Conservation (phyloP, 2,113 vertebrate genomes). For the Stomatorhinus ivindoensis region DNA sequence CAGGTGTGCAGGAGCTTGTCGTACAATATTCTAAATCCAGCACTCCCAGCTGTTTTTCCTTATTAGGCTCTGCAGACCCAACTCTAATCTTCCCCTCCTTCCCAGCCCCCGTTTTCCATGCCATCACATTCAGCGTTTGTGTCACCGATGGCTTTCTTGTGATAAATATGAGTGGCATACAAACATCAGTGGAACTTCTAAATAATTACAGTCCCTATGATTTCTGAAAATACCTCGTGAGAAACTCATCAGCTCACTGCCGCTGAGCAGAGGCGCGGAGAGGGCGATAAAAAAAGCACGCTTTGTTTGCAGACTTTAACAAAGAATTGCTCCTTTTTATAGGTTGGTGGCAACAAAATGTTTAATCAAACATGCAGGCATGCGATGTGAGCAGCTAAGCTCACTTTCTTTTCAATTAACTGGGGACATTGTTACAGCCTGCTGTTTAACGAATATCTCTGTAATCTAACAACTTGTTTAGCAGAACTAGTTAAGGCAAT, state of each 20-base stretch:
- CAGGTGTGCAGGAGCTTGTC: neutral
- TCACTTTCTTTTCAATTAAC: conserved; percentile 3
- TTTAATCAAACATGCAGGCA: conserved; percentile 14
- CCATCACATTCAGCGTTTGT: neutral
- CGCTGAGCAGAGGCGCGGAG: neutral
- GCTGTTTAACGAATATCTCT: neutral
- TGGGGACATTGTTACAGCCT: neutral
- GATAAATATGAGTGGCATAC: neutral
- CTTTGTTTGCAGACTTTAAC: conserved; percentile 16
- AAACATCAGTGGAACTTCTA: conserved; percentile 29
- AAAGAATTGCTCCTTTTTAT: conserved; percentile 11
- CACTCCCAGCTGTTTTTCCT: neutral
- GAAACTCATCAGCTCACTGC: conserved; percentile 19
- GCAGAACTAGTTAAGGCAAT: neutral
- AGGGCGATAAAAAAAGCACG: conserved; percentile 19
- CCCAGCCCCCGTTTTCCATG: neutral
- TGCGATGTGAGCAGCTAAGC: neutral
- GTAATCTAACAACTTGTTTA: neutral
- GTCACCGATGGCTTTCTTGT: neutral
- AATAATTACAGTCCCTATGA: conserved; percentile 37
- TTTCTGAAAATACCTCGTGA: conserved; percentile 18
- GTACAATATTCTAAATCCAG: neutral
- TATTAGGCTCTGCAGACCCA: neutral
- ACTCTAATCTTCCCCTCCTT: neutral
- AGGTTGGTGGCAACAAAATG: conserved; percentile 17